phyloP scores from a whole-genome alignment of 2,797 vertebrate species.

The Aldrovandia affinis region DNA sequence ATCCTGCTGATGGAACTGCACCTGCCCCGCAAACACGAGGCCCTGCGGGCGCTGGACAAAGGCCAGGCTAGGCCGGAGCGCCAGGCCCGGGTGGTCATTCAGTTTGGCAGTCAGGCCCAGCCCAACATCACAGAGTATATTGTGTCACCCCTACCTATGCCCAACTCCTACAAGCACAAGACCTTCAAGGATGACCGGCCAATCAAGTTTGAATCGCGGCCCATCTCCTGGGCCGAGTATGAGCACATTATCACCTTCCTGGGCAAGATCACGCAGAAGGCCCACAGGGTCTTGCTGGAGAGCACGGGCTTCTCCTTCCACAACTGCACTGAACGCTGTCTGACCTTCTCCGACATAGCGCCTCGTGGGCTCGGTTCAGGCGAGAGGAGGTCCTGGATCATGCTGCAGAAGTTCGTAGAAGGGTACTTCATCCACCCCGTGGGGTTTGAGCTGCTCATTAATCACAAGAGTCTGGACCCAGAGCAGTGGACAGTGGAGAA shows the following conservation, averaged over 20 bases:
- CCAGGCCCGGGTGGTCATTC: constrained; percentile 81
- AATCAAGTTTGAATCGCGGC: constrained; percentile 75
- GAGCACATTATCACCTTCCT: constrained; percentile 64
- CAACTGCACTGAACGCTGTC: constrained; percentile 79
- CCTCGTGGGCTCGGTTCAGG: constrained; percentile 83
- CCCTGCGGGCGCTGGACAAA: constrained; percentile 77
- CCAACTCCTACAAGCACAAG: constrained; percentile 65
- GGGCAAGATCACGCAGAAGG: constrained; percentile 56
- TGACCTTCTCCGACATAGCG: constrained; percentile 82
- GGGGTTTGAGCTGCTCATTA: constrained; percentile 88
- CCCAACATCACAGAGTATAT: constrained; percentile 86
- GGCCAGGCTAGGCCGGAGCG: constrained; percentile 73
- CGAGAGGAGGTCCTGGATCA: constrained; percentile 85
- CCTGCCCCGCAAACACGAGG: constrained; percentile 79
- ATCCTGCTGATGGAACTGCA: constrained; percentile 88
- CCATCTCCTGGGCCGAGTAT: constrained; percentile 73
- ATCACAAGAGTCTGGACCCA: constrained; percentile 77
- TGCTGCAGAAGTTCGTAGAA: constrained; percentile 84
- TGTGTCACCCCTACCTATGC: constrained; percentile 83
- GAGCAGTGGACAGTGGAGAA: constrained; percentile 77
- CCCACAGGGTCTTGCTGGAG: constrained; percentile 73
- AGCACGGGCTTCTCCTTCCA: constrained; percentile 78
- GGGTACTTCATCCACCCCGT: constrained; percentile 89
- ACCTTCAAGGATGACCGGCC: constrained; percentile 50
- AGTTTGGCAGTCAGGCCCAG: constrained; percentile 77